Evolutionary conservation across 2,797 vertebrate genomes (phyloP), one percentile per base, ranked within the genome.

Genomic region (Sebastes trivittatus): DNA sequence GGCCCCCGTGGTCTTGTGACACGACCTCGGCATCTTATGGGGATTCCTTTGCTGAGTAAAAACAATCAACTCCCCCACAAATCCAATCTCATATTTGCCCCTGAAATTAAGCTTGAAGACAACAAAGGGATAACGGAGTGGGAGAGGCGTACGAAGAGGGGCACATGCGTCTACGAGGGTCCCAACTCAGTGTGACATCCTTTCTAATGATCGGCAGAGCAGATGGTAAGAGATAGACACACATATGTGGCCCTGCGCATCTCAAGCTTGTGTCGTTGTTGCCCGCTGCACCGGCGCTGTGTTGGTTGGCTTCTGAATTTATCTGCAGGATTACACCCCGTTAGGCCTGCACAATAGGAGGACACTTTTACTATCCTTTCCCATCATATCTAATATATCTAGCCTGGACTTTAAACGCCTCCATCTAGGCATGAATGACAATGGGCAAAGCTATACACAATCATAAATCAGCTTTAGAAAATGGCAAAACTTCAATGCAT

Each of bases 161-260:
- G 79, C 78, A 61, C 42, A 13, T 11, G 75, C 73, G 30, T 87
- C 88, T 55, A 18, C 4, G 69, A 84, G 80, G 72, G 84, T 86
- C 88, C 78, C 84, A 7, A 36, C 90, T 83, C 94, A 87, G 90
- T 84, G 86, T 88, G 93, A 87, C 63, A 85, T 73, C 84, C 67
- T 77, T 80, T 88, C 89, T 93, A 93, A 93, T 91, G 90, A 92
- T 88, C 81, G 52, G 54, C 64, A 6, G 2, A 68, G 90, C 94
- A 95, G 94, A 95, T 94, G 93, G 93, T 79, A 64, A 6, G 56
- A 82, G 86, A 84, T 16, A 52, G 66, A 82, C 46, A 23, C 88
- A 77, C 85, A 84, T 74, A 80, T 82, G 85, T 82, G 84, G 29
- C 78, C 65, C 61, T 6, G 56, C 58, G 64, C 36, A 20, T 82